These are phyloP conservation scores for Drosophila prolongata DNA, from an alignment of 2,888 invertebrate species.

Conservation along the genomic window DNA sequence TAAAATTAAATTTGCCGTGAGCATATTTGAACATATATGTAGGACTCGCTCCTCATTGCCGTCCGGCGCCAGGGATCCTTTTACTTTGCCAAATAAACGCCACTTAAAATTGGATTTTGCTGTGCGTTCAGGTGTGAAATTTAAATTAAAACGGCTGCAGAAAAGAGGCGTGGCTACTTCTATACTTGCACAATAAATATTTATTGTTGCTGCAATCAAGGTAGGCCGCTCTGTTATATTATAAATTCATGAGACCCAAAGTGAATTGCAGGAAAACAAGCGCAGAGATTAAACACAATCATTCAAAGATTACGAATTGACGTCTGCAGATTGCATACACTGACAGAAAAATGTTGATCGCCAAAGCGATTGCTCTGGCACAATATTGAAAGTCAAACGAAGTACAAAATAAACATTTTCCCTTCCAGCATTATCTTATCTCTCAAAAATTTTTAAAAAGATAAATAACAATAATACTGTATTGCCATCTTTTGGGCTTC, in stretches of 20 bases:
- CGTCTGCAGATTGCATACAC: conserved; percentile 17
- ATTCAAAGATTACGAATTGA: conserved; percentile 9
- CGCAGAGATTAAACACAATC: conserved; percentile 6
- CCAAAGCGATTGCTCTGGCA: no score
- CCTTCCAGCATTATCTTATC: conserved; percentile 21
- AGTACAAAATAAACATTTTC: not conserved
- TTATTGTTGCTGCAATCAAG: conserved; percentile 13
- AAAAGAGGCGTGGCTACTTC: conserved; percentile 14
- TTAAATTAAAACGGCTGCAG: conserved; percentile 59
- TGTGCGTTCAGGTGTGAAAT: conserved; percentile 52
- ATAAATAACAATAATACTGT: conserved; percentile 10
- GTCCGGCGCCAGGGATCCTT: not conserved
- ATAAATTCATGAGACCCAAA: conserved; percentile 11
- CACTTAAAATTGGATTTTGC: conserved; percentile 29
- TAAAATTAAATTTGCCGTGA: conserved; percentile 70
- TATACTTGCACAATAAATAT: conserved; percentile 11
- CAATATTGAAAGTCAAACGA: not conserved
- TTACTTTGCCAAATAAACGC: conserved; percentile 54
- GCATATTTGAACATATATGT: conserved; percentile 29
- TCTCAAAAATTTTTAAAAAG: not conserved
- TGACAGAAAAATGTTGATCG: not conserved
- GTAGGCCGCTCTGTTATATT: not conserved
- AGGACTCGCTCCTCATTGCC: conserved; percentile 4
- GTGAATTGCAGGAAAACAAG: not conserved
- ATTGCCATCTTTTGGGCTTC: conserved; percentile 21